A percentile compares a stretch with the other conserved stretches of the same genome.
phyloP scores from a whole-genome alignment of 2,113 vertebrate genomes.

The Microtus ochrogaster region DNA sequence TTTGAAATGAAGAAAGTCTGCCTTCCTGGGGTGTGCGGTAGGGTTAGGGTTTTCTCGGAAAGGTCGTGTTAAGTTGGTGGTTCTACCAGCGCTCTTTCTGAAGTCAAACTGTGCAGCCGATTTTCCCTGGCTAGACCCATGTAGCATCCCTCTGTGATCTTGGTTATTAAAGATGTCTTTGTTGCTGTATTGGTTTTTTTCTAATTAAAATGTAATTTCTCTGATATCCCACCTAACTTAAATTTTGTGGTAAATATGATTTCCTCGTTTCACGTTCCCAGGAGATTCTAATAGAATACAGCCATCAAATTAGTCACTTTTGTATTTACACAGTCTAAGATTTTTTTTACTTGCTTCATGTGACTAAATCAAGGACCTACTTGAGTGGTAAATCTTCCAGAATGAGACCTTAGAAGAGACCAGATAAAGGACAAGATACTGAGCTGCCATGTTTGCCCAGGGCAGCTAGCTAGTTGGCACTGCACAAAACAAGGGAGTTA shows the following conservation, averaged over 20 bases:
- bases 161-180: background rate
- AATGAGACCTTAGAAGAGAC: background rate
- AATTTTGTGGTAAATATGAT: background rate
- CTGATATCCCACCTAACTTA: background rate
- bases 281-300: background rate
- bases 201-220: constrained; percentile 13
- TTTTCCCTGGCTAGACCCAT: background rate
- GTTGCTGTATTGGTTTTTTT: background rate
- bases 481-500: background rate
- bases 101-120: background rate
- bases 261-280: background rate
- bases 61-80: background rate
- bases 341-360: background rate
- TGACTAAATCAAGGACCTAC: background rate
- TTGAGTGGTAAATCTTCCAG: background rate
- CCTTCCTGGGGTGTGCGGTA: background rate
- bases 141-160: background rate
- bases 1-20: background rate
- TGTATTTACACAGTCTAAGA: background rate
- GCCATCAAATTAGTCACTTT: background rate
- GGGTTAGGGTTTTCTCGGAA: background rate
- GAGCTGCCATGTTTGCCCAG: background rate
- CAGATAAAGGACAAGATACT: background rate
- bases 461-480: background rate
- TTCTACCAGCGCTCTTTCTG: background rate